Evolutionary conservation across 2,888 invertebrate genomes (phyloP).

Genomic region (Drosophila formosana): DNA sequence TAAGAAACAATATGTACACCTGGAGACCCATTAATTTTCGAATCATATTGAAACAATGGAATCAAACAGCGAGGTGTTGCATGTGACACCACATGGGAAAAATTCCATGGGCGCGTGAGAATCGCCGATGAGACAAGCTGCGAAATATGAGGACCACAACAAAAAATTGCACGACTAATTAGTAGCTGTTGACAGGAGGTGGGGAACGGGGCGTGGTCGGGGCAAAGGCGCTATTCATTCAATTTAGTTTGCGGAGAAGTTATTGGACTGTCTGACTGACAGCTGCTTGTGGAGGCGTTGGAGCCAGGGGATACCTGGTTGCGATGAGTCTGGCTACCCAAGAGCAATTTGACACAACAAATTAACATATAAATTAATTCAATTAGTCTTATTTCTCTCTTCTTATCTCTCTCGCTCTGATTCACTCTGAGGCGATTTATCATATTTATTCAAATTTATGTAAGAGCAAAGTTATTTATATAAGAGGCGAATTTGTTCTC

Average conservation of each 20-base stretch:
- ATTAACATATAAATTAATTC: conserved; percentile 60
- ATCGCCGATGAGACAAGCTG: conserved; percentile 5
- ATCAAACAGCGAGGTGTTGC: conserved; percentile 48
- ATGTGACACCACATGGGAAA: conserved; percentile 61
- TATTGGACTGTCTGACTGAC: conserved; percentile 3
- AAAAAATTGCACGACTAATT: conserved; percentile 59
- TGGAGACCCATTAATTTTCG: conserved; percentile 1
- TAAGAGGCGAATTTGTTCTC: conserved; percentile 11
- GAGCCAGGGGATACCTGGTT: conserved; percentile 8
- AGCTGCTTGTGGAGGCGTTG: background rate
- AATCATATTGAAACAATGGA: conserved; percentile 48
- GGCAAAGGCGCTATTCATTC: conserved; percentile 28
- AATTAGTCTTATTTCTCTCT: conserved; percentile 46
- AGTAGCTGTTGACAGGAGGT: conserved; percentile 43
- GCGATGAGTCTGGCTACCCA: conserved; percentile 1
- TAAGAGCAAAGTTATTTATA: conserved; percentile 6
- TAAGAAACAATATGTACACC: conserved; percentile 7
- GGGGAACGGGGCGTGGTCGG: conserved; percentile 8
- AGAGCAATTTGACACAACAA: conserved; percentile 22
- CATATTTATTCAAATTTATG: conserved; percentile 22
- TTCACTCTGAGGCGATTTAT: conserved; percentile 16
- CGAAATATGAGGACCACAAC: conserved; percentile 12
- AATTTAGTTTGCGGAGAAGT: conserved; percentile 36
- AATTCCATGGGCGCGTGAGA: conserved; percentile 42
- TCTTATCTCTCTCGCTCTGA: conserved; percentile 21